A percentile compares a stretch with the other conserved stretches of the same genome.
Conservation (phyloP, 1,140 invertebrate genomes). For the Acyrthosiphon pisum region DNA sequence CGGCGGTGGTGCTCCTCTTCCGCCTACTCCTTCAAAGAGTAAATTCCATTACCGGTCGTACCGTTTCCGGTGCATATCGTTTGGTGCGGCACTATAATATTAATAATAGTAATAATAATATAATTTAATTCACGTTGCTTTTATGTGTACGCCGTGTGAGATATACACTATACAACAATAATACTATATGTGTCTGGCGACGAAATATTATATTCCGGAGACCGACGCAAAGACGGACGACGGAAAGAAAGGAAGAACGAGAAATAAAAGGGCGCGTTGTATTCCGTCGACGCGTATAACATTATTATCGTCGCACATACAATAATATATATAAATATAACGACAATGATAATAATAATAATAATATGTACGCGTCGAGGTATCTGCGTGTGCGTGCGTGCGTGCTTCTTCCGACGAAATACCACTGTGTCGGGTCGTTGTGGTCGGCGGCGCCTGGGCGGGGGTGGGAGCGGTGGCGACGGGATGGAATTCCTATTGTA, state of each 20-base stretch:
- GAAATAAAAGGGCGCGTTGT: background rate
- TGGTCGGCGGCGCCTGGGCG: background rate
- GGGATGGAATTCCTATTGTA: conserved; percentile 26
- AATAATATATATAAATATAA: background rate
- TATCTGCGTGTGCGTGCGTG: background rate
- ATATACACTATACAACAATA: too few relatives aligned
- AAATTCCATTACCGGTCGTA: conserved; percentile 51
- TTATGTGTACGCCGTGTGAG: too few relatives aligned
- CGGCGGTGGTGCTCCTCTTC: background rate
- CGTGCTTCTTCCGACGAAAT: background rate
- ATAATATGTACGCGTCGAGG: background rate
- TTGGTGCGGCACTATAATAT: background rate
- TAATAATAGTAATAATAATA: background rate
- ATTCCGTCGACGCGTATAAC: conserved; percentile 8
- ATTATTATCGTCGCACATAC: background rate
- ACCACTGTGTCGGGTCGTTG: background rate
- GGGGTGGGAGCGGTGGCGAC: background rate
- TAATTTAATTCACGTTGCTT: background rate
- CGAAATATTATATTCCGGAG: background rate
- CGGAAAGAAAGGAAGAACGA: background rate
- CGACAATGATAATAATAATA: background rate
- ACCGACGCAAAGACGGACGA: background rate
- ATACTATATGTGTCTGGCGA: background rate
- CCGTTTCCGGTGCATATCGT: conserved; percentile 36
- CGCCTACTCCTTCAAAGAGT: conserved; percentile 15